Base-by-base conservation (phyloP, 2,797 vertebrate species). In the Sebastes dallii region DNA sequence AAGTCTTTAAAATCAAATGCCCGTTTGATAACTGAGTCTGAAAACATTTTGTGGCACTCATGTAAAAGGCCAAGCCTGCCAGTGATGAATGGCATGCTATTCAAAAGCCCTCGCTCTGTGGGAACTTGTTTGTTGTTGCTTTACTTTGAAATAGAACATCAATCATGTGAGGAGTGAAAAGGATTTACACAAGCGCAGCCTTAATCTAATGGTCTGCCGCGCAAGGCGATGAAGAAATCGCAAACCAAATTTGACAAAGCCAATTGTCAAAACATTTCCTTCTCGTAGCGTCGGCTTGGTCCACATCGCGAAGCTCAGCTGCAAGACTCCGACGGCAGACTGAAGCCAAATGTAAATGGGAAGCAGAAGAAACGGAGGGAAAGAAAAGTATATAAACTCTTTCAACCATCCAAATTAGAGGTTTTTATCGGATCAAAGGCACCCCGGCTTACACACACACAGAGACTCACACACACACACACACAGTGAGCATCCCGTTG, bases 371-470 rank as follows among this genome's bases (percentile, higher is more conserved):
- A 87, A 90, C 76, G 77, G 54, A 86, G 68, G 64, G 34, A 71
- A 75, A 83, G 36, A 24, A 77, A 79, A 78, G 89, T 84, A 85
- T 84, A 84, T 83, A 89, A 92, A 94, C 84, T 91, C 89, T 89
- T 92, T 94, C 89, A 91, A 85, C 91, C 85, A 83, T 66, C 55
- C 77, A 92, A 93, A 94, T 95, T 90, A 94, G 87, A 91, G 83
- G 83, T 85, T 89, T 94, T 94, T 95, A 94, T 95, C 89, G 84
- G 89, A 94, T 95, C 91, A 91, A 91, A 92, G 89, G 78, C 78
- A 77, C 36, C 62, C 34, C 1, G n/a, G 69, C 69, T 86, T 80
- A 82, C 73, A 77, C 12, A 78, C 12, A 24, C 66, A 59, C 50
- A 75, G 32, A 77, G 65, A 76, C 34, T 24, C 34, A 5, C 80